These are phyloP conservation scores for Luperina nickerlii DNA, from an alignment of 2,888 invertebrate genomes.

Conservation along the genomic window DNA sequence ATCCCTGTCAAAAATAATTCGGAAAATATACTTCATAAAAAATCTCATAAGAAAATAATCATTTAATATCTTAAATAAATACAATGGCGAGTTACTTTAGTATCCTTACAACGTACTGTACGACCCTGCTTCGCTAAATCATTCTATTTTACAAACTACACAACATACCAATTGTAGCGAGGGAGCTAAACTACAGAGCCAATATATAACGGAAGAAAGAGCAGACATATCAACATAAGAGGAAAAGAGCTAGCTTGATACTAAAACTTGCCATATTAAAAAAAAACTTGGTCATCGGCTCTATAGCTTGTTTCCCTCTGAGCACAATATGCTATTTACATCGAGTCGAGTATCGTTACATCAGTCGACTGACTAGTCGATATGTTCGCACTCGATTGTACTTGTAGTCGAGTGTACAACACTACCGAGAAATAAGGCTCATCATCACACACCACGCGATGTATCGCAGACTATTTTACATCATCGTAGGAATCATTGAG, in stretches of 20 bases:
- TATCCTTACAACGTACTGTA: slow-evolving; percentile 8
- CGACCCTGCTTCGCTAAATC: slow-evolving; percentile 47
- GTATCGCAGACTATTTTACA: too few species aligned
- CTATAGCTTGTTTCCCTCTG: slow-evolving; percentile 7
- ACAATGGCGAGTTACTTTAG: slow-evolving; percentile 21
- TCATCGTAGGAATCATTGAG: neutral
- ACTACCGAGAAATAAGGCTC: neutral
- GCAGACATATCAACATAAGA: neutral
- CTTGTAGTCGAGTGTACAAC: slow-evolving; percentile 20
- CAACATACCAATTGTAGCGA: neutral
- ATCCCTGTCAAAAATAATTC: slow-evolving; percentile 54
- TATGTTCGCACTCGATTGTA: slow-evolving; percentile 21
- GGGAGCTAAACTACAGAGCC: slow-evolving; percentile 34
- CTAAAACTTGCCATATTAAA: neutral
- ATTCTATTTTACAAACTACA: slow-evolving; percentile 5
- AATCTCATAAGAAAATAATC: slow-evolving; percentile 51
- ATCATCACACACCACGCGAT: neutral
- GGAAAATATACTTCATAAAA: slow-evolving; percentile 30
- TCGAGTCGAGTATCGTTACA: neutral
- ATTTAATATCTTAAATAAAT: neutral
- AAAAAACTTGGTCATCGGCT: slow-evolving; percentile 1
- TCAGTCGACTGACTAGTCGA: slow-evolving; percentile 33
- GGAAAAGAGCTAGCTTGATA: neutral
- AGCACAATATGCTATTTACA: slow-evolving; percentile 8
- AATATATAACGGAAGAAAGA: neutral